Evolutionary conservation across 2,888 invertebrate genomes (phyloP).

Genomic region (Scrobipalpa atriplicella): DNA sequence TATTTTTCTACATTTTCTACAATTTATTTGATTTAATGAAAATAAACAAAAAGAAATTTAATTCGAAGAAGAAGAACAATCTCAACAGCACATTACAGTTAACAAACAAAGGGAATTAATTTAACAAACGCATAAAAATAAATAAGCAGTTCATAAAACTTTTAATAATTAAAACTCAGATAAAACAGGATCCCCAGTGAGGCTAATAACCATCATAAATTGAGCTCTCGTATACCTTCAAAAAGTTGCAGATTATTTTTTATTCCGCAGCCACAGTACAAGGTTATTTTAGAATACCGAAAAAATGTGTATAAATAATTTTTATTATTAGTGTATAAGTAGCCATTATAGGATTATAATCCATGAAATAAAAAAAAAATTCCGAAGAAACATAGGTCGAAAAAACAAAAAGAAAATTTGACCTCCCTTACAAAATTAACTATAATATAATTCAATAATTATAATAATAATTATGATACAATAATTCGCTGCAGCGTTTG

Average conservation of each 20-base stretch:
- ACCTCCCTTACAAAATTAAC: no score
- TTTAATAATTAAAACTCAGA: constrained; percentile 81
- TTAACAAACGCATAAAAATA: constrained; percentile 79
- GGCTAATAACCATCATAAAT: constrained; percentile 47
- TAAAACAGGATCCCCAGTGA: constrained; percentile 69
- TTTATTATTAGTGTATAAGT: no score
- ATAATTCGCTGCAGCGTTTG: no score
- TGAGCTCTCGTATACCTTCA: constrained; percentile 41
- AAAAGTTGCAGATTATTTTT: constrained; percentile 21
- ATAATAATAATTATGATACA: no score
- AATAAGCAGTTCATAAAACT: constrained; percentile 82
- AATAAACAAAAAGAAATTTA: not conserved
- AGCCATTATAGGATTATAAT: no score
- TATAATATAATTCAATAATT: no score
- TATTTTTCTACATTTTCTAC: no score
- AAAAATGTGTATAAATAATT: no score
- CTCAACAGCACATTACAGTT: constrained; percentile 47
- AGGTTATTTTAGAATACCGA: not conserved
- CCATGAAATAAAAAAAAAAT: no score
- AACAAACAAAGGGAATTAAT: constrained; percentile 80
- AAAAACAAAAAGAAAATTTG: no score
- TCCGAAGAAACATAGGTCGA: no score
- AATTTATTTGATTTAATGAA: no score
- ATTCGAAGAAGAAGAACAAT: not conserved
- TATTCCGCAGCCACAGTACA: constrained; percentile 28